These are phyloP conservation scores for Atherinosoma microstoma DNA, from an alignment of 2,797 vertebrate species.

Conservation along the genomic window DNA sequence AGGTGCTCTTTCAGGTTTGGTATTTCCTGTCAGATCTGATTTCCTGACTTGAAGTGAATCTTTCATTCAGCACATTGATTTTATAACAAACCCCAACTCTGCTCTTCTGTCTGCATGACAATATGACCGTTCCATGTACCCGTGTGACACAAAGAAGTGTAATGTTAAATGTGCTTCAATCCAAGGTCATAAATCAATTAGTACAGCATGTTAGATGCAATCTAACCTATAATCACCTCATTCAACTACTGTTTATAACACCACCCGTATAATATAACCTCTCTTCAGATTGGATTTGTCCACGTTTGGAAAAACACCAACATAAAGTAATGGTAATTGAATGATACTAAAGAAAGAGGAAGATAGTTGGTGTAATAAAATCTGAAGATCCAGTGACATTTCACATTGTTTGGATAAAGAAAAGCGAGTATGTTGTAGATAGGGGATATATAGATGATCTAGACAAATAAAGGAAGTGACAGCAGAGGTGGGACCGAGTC, in stretches of 20 bases:
- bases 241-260: background rate
- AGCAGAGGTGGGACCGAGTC: conserved; percentile 33
- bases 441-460: conserved; percentile 48
- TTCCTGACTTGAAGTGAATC: conserved; percentile 23
- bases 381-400: conserved; percentile 29
- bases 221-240: background rate
- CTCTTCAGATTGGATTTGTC: background rate
- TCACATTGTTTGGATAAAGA: conserved; percentile 34
- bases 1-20: conserved; percentile 7
- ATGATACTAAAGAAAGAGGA: accelerated
- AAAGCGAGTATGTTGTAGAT: conserved; percentile 31
- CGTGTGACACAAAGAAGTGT: background rate
- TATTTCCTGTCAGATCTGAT: conserved; percentile 25
- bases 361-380: conserved; percentile 12
- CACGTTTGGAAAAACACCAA: conserved; percentile 2
- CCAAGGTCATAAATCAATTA: background rate
- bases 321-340: background rate
- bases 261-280: background rate
- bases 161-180: background rate
- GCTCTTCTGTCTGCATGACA: background rate
- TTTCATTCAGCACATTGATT: conserved; percentile 36
- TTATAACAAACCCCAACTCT: conserved; percentile 21
- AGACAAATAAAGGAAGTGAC: conserved; percentile 49
- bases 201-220: conserved; percentile 3
- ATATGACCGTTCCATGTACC: background rate